Percentiles rank a stretch among this genome's conserved stretches.
Conservation (phyloP, 2,797 vertebrate genomes). For the Phrynocephalus guinanensis region DNA sequence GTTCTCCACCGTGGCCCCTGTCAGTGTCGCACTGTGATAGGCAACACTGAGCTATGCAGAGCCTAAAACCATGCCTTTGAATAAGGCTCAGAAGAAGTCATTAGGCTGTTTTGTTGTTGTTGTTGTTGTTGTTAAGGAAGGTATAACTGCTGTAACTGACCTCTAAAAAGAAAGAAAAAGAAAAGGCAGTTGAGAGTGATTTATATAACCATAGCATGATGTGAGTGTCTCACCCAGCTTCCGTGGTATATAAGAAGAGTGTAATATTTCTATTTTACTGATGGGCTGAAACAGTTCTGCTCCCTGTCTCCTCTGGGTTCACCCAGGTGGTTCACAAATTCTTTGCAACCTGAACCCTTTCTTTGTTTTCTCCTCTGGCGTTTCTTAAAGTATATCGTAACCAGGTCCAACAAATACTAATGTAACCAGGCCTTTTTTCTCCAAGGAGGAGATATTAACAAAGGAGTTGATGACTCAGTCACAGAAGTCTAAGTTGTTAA, state of each 20-base stretch:
- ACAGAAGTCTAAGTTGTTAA: background rate
- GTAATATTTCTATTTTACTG: background rate
- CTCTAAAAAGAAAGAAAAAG: background rate
- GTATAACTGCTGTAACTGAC: background rate
- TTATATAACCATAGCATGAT: background rate
- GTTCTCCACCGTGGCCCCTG: no score
- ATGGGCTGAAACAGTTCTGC: background rate
- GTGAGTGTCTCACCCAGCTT: background rate
- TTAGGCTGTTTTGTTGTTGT: background rate
- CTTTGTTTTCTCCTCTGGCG: background rate
- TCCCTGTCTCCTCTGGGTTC: background rate
- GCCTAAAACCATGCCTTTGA: background rate
- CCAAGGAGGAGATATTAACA: no score
- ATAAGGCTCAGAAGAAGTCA: background rate
- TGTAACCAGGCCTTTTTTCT: background rate
- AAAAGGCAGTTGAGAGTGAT: background rate
- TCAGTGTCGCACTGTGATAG: background rate
- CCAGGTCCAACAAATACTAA: fast-evolving
- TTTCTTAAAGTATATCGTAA: fast-evolving
- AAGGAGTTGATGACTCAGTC: no score
- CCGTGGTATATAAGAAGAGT: background rate
- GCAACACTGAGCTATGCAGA: background rate
- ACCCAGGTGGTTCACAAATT: no score
- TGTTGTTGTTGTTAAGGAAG: background rate
- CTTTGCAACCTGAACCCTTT: background rate